Base-by-base conservation (phyloP, 1,140 invertebrate species). In the Saxidomus purpurata region DNA sequence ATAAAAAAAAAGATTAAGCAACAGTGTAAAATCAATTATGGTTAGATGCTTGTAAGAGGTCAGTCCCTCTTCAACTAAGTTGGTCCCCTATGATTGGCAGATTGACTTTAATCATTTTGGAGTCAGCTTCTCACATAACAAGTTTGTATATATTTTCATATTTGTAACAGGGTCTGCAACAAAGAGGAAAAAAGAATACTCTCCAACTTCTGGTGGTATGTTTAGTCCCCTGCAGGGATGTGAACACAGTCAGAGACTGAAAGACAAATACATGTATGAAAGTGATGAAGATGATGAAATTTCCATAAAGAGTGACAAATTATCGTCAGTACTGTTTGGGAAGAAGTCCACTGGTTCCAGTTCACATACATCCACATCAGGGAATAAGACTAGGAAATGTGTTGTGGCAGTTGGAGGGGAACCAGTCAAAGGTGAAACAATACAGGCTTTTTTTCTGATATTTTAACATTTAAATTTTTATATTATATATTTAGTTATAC, bases 191-290 rank as follows among this genome's bases (percentile, higher is more conserved):
- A 76, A 76, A 71, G 90, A 84, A 59, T 76, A 71, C 19, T 69
- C 43, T 77, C 63, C 31, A 83, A 83, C 76, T 0, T n/a, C 22
- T 86, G 52, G 63, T 87, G 87, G 88, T 67, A 69, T 89, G 71
- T 89, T 83, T 28, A 83, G 43, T 49, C 63, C 80, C 0, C 28
- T 89, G 19, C 28, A 59, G 22, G 79, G 67, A 6, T 15, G 38
- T 59, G 49, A 83, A 81, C 22, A 52, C 47, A 59, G 36, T 52
- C 47, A 69, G 22, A 38, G 43, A 55, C 49, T 85, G 25, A 84
- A 71, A 52, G 49, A 19, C 0, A 84, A 81, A 47, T 89, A 19
- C 0, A 84, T 71, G 34, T 89, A 82, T 83, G 87, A 81, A 28
- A 67, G 17, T 9, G 89, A 90, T 55, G 88, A 84, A 17, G 71